Percentiles rank a stretch among this genome's conserved stretches.
Conservation (phyloP, 1,140 invertebrate genomes). For the Orius insidiosus region DNA sequence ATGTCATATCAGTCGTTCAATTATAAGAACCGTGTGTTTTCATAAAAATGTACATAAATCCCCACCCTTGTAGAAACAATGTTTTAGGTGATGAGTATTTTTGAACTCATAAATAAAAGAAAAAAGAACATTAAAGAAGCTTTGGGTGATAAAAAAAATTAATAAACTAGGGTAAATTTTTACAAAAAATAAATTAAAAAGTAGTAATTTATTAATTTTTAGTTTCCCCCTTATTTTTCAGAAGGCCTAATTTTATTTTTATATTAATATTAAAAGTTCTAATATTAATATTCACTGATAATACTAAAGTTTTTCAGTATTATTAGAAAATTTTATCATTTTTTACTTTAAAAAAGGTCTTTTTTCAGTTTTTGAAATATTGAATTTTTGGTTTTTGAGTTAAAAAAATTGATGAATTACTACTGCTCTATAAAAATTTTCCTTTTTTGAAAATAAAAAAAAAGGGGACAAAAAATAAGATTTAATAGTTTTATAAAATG, state of each 20-base stretch:
- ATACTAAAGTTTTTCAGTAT: neutral
- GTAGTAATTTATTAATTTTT: neutral
- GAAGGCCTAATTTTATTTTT: neutral
- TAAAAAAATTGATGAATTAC: neutral
- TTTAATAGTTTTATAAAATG: constrained; percentile 7
- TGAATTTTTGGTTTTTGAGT: no score
- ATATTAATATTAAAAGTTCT: neutral
- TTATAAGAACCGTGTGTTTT: neutral
- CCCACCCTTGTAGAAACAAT: constrained; percentile 1
- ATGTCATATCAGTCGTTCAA: constrained; percentile 2
- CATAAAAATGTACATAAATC: neutral
- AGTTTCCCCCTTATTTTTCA: neutral
- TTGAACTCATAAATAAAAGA: no score
- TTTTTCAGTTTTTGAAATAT: no score
- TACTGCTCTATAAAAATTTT: neutral
- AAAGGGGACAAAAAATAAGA: neutral
- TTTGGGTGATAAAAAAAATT: constrained; percentile 9
- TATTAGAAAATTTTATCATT: neutral
- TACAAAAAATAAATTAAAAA: no score
- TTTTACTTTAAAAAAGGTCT: neutral
- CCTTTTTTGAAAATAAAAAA: neutral
- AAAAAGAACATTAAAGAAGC: constrained; percentile 2
- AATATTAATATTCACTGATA: neutral
- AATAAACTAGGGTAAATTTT: neutral
- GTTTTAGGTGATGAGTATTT: neutral